A percentile compares a stretch with the other conserved stretches of the same genome.
Conservation (phyloP, 2,113 vertebrate genomes). For the Myodes glareolus region DNA sequence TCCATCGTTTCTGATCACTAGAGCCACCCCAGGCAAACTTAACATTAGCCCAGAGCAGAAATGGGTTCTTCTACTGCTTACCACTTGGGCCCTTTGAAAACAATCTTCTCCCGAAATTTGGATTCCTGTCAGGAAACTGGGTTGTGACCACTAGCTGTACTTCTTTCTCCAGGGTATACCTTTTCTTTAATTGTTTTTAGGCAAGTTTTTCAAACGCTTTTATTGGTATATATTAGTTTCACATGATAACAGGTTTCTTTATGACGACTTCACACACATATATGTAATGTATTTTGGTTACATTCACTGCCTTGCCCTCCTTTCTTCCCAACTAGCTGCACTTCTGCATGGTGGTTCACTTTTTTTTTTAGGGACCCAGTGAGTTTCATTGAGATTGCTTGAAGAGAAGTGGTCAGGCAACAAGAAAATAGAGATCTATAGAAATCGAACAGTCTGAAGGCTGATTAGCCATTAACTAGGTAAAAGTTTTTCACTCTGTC, state of each 20-base stretch:
- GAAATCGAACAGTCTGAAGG: not conserved
- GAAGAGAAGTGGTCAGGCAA: not conserved
- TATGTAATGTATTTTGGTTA: not conserved
- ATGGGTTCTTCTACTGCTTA: not conserved
- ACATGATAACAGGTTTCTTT: not conserved
- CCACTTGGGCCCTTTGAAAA: slow-evolving; percentile 32
- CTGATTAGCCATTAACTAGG: not conserved
- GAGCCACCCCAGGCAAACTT: slow-evolving; percentile 1
- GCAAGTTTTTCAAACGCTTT: not conserved
- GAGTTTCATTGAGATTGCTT: not conserved
- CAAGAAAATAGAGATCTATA: not conserved
- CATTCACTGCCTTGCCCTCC: not conserved
- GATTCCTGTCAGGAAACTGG: slow-evolving; percentile 32
- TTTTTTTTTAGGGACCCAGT: too few species aligned
- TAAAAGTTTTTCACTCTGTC: not conserved
- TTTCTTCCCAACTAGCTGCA: not conserved
- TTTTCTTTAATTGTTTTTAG: not conserved
- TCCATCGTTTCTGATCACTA: slow-evolving; percentile 8
- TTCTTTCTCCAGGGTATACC: not conserved
- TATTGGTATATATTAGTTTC: not conserved
- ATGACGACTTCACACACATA: not conserved
- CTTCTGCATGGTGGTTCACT: not conserved
- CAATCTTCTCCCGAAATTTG: not conserved
- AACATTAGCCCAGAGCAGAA: not conserved
- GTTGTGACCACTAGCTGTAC: not conserved